Percentiles rank a stretch among this genome's conserved stretches.
These are phyloP conservation scores for Microplitis manilae DNA, from an alignment of 2,888 invertebrate genomes.

Conservation along the genomic window DNA sequence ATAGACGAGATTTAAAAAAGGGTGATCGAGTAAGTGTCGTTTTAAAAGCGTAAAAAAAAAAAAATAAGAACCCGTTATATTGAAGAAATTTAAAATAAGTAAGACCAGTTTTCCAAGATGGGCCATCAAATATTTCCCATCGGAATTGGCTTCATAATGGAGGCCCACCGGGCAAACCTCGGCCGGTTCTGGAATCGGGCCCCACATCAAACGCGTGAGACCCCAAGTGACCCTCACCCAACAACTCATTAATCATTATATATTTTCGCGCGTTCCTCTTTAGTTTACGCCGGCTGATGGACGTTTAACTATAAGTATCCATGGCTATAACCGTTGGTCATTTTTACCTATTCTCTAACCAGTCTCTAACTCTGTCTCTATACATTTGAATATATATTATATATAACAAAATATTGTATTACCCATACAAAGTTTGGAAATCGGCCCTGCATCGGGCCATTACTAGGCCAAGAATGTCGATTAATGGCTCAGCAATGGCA, in stretches of 20 bases:
- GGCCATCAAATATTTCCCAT: conserved; percentile 56
- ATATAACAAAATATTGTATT: not conserved
- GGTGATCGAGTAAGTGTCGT: conserved; percentile 9
- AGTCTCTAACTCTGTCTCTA: conserved; percentile 3
- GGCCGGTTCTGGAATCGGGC: conserved; percentile 62
- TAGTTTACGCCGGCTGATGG: conserved; percentile 9
- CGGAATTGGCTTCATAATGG: conserved; percentile 43
- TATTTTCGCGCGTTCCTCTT: conserved; percentile 27
- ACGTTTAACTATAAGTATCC: conserved; percentile 23
- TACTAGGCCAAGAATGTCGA: too few relatives aligned
- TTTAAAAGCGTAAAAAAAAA: not conserved
- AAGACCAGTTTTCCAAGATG: conserved; percentile 59
- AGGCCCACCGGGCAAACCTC: conserved; percentile 30
- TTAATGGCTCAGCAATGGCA: too few relatives aligned
- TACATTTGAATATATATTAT: not conserved
- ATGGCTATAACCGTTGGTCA: conserved; percentile 35
- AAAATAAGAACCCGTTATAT: conserved; percentile 35
- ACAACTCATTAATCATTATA: conserved; percentile 43
- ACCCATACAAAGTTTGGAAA: too few relatives aligned
- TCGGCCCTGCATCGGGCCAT: too few relatives aligned
- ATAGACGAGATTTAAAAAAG: conserved; percentile 10
- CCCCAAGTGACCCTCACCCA: conserved; percentile 40
- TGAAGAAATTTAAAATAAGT: conserved; percentile 6
- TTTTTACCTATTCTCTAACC: conserved; percentile 11
- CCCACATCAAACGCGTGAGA: conserved; percentile 49